Evolutionary conservation across 2,888 invertebrate genomes (phyloP), one percentile per base, ranked within the genome.

Genomic region (Stenchaetothrips biformis): DNA sequence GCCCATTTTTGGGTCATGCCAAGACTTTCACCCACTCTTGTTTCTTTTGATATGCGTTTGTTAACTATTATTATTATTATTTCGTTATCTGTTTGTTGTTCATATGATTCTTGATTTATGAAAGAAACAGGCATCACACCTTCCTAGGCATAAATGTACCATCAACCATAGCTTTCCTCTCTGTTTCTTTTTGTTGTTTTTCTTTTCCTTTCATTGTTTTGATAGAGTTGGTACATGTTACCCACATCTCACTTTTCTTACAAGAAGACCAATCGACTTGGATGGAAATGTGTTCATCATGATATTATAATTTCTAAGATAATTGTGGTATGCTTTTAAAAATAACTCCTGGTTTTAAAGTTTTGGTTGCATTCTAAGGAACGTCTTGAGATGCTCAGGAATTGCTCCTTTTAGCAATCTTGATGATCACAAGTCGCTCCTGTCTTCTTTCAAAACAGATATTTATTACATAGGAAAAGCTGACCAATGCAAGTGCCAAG

Each of bases 391-490:
- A 74, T 74, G 21, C 25, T 74, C 67, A 74, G 67, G 67, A 74
- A n/a, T 7, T 25, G 67, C 21, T 25, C 67, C 25, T 11, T 74
- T 74, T 7, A 74, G 67, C 67, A 25, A 25, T 74, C 67, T 25
- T 74, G 67, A 74, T 74, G 67, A 74, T 74, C 67, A 74, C 67
- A 74, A 74, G 67, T 25, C 67, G 67, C 67, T 74, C 25, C 67
- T 74, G n/a, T 25, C 25, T 74, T 25, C 21, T 11, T 25, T 25
- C 7, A 74, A 74, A 21, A 11, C 67, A 74, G 25, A 21, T 74
- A 74, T 74, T 53, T 74, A 74, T 74, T 37, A 37, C 37, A 11
- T 74, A 74, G 67, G 67, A 2, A 11, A 21, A 74, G 67, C 25
- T 74, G 67, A 74, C 67, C 67, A 74, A 74, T 21, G 11, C 25